Evolutionary conservation across 2,113 vertebrate species (phyloP).

Genomic region (Pterophyllum scalare): DNA sequence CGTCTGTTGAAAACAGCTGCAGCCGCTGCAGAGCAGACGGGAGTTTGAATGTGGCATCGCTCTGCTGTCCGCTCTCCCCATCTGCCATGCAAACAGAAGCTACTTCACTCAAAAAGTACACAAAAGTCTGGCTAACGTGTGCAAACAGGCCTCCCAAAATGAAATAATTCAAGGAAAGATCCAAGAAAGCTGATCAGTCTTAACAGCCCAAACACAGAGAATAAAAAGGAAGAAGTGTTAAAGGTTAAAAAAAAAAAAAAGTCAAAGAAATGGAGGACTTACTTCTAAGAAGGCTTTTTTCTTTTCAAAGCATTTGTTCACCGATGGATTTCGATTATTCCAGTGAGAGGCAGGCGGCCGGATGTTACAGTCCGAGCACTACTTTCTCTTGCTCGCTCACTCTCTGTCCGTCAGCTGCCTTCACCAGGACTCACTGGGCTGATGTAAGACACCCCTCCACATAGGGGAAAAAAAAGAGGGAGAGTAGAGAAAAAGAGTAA

Average conservation of each 20-base stretch:
- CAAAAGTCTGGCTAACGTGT: conserved; percentile 15
- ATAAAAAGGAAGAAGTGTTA: background rate
- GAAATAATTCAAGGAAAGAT: background rate
- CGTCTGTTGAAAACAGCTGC: conserved; percentile 49
- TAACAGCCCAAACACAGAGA: background rate
- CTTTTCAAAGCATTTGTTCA: conserved; percentile 81
- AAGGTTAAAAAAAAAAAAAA: background rate
- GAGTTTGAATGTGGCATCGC: conserved; percentile 32
- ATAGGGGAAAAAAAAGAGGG: conserved; percentile 53
- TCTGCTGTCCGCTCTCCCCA: conserved; percentile 59
- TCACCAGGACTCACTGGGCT: conserved; percentile 80
- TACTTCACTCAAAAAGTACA: conserved; percentile 44
- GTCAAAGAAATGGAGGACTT: conserved; percentile 53
- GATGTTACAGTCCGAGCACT: conserved; percentile 48
- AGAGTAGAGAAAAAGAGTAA: conserved; percentile 35
- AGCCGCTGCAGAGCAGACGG: conserved; percentile 34
- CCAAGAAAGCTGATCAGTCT: background rate
- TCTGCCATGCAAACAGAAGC: conserved; percentile 70
- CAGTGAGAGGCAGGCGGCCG: conserved; percentile 55
- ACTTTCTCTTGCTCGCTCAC: conserved; percentile 45
- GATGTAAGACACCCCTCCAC: conserved; percentile 93
- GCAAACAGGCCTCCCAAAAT: background rate
- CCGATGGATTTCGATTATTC: conserved; percentile 63
- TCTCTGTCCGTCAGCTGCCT: conserved; percentile 53
- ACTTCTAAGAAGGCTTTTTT: conserved; percentile 66